A percentile compares a stretch with the other conserved stretches of the same genome.
These are phyloP conservation scores for Scaeva pyrastri DNA, from an alignment of 2,888 invertebrate genomes.

Conservation along the genomic window DNA sequence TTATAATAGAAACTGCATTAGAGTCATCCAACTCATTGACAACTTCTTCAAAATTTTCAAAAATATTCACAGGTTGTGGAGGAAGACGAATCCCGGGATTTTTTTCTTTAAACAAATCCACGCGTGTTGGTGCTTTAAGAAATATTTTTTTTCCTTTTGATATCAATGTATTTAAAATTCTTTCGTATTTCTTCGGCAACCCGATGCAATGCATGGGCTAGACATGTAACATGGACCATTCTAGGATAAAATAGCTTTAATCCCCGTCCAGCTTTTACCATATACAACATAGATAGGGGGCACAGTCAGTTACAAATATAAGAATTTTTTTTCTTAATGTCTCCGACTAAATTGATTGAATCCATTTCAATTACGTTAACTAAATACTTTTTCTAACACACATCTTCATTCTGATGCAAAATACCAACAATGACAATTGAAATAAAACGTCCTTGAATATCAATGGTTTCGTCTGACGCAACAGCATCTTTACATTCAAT, in stretches of 20 bases:
- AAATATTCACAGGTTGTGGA: constrained; percentile 33
- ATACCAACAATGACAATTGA: constrained; percentile 35
- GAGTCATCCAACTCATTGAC: constrained; percentile 37
- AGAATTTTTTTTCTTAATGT: constrained; percentile 20
- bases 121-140: constrained; percentile 34
- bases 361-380: constrained; percentile 30
- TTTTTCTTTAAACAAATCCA: constrained; percentile 35
- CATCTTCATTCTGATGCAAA: too few relatives aligned
- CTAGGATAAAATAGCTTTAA: constrained; percentile 8
- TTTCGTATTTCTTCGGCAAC: constrained; percentile 17
- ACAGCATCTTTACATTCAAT: too few relatives aligned
- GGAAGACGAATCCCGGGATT: constrained; percentile 18
- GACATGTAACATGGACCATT: background rate
- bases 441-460: constrained; percentile 33
- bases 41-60: constrained; percentile 29
- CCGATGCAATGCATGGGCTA: background rate
- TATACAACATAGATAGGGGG: too few relatives aligned
- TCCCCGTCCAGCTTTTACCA: constrained; percentile 73
- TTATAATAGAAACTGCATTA: constrained; percentile 28
- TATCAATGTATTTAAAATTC: constrained; percentile 21
- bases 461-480: constrained; percentile 25
- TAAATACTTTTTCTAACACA: constrained; percentile 45
- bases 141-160: constrained; percentile 26
- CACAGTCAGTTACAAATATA: constrained; percentile 3
- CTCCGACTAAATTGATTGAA: constrained; percentile 17